A percentile compares a stretch with the other conserved stretches of the same genome.
These are phyloP conservation scores for Rousettus madagascariensis DNA, from an alignment of 2,797 vertebrate genomes.

Conservation along the genomic window DNA sequence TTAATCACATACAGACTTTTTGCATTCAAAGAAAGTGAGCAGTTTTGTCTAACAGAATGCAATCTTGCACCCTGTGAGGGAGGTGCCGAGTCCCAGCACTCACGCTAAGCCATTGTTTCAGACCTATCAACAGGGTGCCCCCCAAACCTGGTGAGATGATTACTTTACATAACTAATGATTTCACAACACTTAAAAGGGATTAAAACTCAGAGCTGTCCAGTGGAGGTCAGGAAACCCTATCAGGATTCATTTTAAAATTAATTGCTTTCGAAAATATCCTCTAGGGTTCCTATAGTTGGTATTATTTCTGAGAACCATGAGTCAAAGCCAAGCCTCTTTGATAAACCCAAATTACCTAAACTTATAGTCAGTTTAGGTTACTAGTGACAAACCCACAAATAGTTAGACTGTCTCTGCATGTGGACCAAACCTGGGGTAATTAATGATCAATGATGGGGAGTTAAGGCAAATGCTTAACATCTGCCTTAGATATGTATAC, in stretches of 20 bases:
- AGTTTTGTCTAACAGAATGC: not conserved
- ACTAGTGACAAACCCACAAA: not conserved
- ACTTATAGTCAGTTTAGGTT: not conserved
- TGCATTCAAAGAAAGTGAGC: not conserved
- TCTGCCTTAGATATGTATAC: not conserved
- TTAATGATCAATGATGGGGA: not conserved
- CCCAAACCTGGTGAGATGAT: not conserved
- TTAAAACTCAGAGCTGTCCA: not conserved
- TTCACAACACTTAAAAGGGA: not conserved
- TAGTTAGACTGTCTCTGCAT: too few species aligned
- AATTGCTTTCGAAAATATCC: not conserved
- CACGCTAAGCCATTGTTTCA: constrained; percentile 19
- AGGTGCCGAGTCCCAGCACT: not conserved
- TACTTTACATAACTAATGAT: not conserved
- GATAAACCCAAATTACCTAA: not conserved
- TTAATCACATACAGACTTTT: not conserved
- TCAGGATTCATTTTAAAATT: not conserved
- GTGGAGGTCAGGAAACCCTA: not conserved
- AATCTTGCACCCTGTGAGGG: not conserved
- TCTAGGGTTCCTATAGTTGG: not conserved
- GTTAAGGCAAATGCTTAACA: not conserved
- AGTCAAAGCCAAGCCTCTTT: not conserved
- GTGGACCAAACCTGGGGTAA: not conserved
- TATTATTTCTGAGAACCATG: not conserved
- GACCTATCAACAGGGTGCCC: not conserved